Evolutionary conservation across 2,888 invertebrate genomes (phyloP).

Genomic region (Mechanitis messenoides): DNA sequence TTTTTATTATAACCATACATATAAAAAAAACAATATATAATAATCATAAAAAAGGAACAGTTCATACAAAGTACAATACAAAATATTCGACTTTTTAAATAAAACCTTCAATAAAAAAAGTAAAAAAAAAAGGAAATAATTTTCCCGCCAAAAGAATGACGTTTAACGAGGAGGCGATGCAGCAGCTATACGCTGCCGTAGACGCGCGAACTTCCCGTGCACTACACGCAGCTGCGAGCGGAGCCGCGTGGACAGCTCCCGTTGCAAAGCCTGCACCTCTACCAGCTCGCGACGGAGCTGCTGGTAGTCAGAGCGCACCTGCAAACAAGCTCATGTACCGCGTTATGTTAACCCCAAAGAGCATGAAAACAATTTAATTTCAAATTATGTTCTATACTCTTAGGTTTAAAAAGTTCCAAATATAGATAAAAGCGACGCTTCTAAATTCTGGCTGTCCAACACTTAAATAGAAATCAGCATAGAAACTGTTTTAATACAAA

Average conservation of each 20-base stretch:
- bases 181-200: constrained; percentile 82
- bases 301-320: constrained; percentile 86
- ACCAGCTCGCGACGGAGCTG: constrained; percentile 85
- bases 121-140: neutral
- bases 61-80: neutral
- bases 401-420: neutral
- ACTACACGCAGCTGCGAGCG: constrained; percentile 83
- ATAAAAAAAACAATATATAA: constrained; percentile 2
- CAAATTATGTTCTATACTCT: neutral
- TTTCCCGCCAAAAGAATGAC: neutral
- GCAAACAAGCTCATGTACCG: constrained; percentile 8
- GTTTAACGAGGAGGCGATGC: constrained; percentile 56
- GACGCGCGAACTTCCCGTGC: constrained; percentile 83
- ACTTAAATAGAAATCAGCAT: constrained; percentile 18
- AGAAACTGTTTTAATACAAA: constrained; percentile 11
- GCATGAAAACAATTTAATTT: neutral
- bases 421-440: constrained; percentile 17
- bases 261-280: constrained; percentile 87
- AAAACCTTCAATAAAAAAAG: neutral
- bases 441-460: constrained; percentile 16
- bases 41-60: neutral
- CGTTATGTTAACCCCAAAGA: neutral
- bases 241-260: constrained; percentile 85
- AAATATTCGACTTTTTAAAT: neutral
- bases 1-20: constrained; percentile 5